Percentiles rank a stretch among this genome's conserved stretches.
Evolutionary conservation across 2,888 invertebrate species (phyloP).

Genomic region (Agrenia bidenticulata): DNA sequence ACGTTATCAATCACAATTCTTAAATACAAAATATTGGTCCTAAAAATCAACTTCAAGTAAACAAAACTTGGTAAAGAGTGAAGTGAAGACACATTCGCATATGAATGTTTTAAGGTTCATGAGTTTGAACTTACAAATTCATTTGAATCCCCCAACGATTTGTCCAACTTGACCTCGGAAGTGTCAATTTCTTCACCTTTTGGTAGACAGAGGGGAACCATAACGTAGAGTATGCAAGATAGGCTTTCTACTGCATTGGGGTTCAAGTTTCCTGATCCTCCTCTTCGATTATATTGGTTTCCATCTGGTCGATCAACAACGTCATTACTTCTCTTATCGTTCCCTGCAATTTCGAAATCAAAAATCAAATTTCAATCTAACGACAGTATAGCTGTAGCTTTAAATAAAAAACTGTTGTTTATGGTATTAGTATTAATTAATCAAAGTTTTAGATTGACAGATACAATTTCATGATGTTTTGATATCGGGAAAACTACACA

Average conservation of each 20-base stretch:
- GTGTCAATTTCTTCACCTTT: not conserved
- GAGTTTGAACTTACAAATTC: too few relatives aligned
- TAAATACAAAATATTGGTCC: too few relatives aligned
- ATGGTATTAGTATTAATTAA: too few relatives aligned
- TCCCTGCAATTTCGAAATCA: not conserved
- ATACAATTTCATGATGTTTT: too few relatives aligned
- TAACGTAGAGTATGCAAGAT: constrained; percentile 26
- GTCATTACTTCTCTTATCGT: not conserved
- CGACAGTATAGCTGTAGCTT: not conserved
- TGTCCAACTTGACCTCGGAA: not conserved
- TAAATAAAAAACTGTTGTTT: too few relatives aligned
- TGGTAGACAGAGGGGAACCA: constrained; percentile 12
- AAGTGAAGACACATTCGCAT: too few relatives aligned
- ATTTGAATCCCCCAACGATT: not conserved
- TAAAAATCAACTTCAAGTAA: too few relatives aligned
- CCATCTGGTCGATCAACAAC: not conserved
- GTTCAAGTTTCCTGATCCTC: constrained; percentile 13
- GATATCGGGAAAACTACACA: too few relatives aligned
- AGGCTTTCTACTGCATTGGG: constrained; percentile 29
- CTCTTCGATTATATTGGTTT: not conserved
- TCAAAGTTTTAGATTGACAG: too few relatives aligned
- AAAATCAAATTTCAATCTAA: constrained; percentile 1
- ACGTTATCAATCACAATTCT: too few relatives aligned
- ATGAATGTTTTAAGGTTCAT: too few relatives aligned
- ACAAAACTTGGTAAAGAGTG: too few relatives aligned